These are phyloP conservation scores for Trachelus tabidus DNA, from an alignment of 2,888 invertebrate species.

Conservation along the genomic window DNA sequence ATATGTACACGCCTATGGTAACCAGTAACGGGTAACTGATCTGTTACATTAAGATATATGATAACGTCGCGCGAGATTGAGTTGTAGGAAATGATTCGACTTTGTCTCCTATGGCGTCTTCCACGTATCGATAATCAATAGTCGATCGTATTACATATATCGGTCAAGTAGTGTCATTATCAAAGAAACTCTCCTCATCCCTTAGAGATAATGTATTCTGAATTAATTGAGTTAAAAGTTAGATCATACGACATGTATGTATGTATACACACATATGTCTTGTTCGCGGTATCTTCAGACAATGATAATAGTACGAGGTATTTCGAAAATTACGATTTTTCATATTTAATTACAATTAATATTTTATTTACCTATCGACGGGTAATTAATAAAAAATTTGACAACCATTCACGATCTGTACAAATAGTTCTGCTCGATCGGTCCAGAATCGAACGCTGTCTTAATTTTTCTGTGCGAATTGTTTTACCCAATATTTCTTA, in stretches of 20 bases:
- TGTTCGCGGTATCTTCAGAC: no score
- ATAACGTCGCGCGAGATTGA: conserved; percentile 32
- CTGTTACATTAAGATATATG: conserved; percentile 14
- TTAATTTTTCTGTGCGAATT: neutral
- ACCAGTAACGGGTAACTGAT: neutral
- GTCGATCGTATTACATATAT: neutral
- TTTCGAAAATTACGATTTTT: neutral
- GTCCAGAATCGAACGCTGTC: neutral
- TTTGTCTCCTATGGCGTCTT: neutral
- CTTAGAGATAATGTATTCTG: neutral
- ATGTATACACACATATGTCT: neutral
- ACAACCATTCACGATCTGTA: neutral
- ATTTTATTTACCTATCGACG: neutral
- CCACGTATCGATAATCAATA: neutral
- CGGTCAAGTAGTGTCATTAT: neutral
- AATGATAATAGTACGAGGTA: neutral
- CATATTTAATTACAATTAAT: neutral
- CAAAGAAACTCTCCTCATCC: neutral
- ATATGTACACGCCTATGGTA: neutral
- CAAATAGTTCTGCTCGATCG: neutral
- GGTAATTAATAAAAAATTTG: neutral
- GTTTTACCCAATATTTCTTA: neutral
- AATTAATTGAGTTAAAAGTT: neutral
- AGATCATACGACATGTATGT: neutral
- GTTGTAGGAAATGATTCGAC: conserved; percentile 36